Evolutionary conservation across 30 jellyfish, hydroid and myxozoan genomes (phyloP).

Genomic region (Mastigias papua): DNA sequence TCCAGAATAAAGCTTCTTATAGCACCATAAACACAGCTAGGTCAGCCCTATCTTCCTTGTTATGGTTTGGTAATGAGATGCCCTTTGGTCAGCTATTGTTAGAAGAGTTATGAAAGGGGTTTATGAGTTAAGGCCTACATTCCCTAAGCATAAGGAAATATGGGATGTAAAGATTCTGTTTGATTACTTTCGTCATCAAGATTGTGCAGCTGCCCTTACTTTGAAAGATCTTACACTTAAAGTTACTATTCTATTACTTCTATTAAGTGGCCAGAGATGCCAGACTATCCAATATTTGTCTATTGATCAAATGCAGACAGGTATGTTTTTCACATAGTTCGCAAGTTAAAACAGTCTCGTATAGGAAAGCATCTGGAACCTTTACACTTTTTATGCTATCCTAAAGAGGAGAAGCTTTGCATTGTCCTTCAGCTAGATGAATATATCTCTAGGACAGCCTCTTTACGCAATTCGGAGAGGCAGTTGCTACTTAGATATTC

Average conservation of each 20-base stretch:
- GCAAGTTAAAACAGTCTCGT: background rate
- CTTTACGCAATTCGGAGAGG: background rate
- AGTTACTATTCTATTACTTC: no score
- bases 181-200: conserved; percentile 32
- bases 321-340: background rate
- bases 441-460: background rate
- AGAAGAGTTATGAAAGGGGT: conserved; percentile 49
- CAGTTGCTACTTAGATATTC: conserved; percentile 26
- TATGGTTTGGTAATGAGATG: background rate
- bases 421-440: conserved; percentile 46
- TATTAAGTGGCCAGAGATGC: no score
- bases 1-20: no score
- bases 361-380: no score
- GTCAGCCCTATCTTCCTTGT: conserved; percentile 48
- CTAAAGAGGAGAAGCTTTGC: no score
- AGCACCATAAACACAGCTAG: no score
- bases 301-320: background rate
- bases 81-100: conserved; percentile 61
- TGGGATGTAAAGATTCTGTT: conserved; percentile 27
- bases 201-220: no score
- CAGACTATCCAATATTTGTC: background rate
- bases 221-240: background rate
- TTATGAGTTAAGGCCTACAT: conserved; percentile 50
- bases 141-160: conserved; percentile 51
- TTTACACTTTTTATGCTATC: background rate